Evolutionary conservation across 2,888 invertebrate species (phyloP), one percentile per base, ranked within the genome.

Genomic region (Panorpa germanica): DNA sequence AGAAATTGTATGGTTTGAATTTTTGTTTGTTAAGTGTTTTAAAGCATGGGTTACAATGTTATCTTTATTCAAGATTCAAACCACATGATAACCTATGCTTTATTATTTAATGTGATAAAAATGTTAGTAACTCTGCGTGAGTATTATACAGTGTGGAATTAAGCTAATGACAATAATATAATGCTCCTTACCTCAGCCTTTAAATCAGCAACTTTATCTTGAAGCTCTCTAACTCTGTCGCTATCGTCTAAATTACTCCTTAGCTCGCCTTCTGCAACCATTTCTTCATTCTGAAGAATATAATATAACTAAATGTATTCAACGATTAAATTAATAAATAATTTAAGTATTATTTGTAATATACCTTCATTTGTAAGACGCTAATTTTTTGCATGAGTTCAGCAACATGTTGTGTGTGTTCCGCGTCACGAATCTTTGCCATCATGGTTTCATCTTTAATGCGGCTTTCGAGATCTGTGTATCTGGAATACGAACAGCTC

Each of bases 381-480:
- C 93, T 88, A 35, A 96, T 83, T 57, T 86, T 86, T 43, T 88
- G 88, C 39, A 81, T 80, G 14, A 95, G 65, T 52, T 93, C 93
- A 3, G 91, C 93, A 35, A 95, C 76, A 35, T 76, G 69, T 55
- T 95, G 93, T 34, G 88, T 78, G 45, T 86, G 85, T 49, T 96
- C 96, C 34, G 93, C 86, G 45, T 93, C 91, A 40, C 83, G 71
- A 37, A 96, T 90, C 44, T 85, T 70, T 0, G 83, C 78, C 66
- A 86, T 82, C 83, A 93, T 86, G 15, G 77, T 65, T 43, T 91
- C 90, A 46, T 91, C 91, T 52, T 88, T 83, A 55, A 55, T 55
- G 37, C 55, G 54, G 41, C 54, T 54, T 46, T 55, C 55, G 34
- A 55, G 43, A 43, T 55, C 55, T 16, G 55, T 54, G 41, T 55